Evolutionary conservation across 2,888 invertebrate genomes (phyloP), one percentile per base, ranked within the genome.

Genomic region (Dendrolimus pini): DNA sequence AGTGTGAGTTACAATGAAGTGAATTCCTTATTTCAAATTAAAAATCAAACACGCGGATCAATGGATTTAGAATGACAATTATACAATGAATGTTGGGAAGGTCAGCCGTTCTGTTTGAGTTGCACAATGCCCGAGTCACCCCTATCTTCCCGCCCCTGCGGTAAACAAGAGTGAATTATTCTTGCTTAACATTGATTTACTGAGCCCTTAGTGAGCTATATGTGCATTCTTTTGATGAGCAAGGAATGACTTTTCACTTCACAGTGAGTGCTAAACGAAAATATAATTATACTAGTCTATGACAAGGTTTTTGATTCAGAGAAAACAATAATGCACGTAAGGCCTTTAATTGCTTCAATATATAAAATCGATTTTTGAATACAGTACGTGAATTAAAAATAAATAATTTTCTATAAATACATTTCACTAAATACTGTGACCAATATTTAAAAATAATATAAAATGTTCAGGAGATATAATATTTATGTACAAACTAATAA

Each of bases 401-500:
- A 41, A 18, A 54, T 53, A 54, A 54, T 18, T 54, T 30, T 54
- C 30, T 12, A 30, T 30, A 54, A 41, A 59, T 58, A 58, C 63
- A 18, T 53, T 55, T 55, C 66, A 30, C 30, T 68, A 67, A 64
- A 64, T 71, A 65, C 67, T 70, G 69, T 68, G 70, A 73, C 74
- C 71, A 67, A 66, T 71, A 75, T 70, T 72, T 64, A 71, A 78
- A 78, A 72, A 70, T 67, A 73, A 47, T 47, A 47, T 71, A 80
- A 80, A 76, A 78, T 79, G 82, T 78, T 81, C 73, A 77, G 78
- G 30, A 79, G 65, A 83, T 83, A 83, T 82, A 30, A 30, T 30
- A 82, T 82, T 80, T 89, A 89, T 87, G 69, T 87, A 87, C 88
- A 89, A 67, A 80, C 89, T 89, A 89, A 84, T 89, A 89, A 89